Conservation (phyloP, 2,797 vertebrate species). For the Coranthus polyacanthus region DNA sequence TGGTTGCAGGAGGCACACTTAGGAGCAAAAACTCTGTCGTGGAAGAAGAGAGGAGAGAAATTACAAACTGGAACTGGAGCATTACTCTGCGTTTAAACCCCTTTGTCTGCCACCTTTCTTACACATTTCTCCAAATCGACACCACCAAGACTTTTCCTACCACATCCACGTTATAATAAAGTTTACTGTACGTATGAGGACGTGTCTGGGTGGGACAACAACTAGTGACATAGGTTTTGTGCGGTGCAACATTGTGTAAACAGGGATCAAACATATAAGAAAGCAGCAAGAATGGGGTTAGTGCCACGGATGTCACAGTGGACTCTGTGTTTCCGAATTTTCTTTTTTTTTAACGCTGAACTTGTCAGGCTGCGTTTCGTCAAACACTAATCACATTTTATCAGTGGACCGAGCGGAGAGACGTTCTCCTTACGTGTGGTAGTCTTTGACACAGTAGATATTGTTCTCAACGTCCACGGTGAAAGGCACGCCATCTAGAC, state of each 20-base stretch:
- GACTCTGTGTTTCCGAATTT: not conserved
- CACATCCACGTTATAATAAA: no score
- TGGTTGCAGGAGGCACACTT: slow-evolving; percentile 98
- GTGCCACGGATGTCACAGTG: not conserved
- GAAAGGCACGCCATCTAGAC: slow-evolving; percentile 97
- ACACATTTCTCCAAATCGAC: no score
- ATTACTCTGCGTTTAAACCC: not conserved
- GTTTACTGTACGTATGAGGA: no score
- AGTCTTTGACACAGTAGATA: slow-evolving; percentile 99
- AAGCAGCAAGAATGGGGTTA: not conserved
- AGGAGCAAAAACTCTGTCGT: slow-evolving; percentile 94
- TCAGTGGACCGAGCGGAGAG: not conserved
- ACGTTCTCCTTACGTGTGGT: slow-evolving; percentile 91
- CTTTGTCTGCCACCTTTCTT: no score
- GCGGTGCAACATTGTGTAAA: no score
- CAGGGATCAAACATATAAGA: not conserved
- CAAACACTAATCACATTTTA: not conserved
- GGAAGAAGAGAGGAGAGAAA: slow-evolving; percentile 19
- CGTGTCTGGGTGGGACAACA: no score
- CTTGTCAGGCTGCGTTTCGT: slow-evolving; percentile 1
- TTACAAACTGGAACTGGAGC: slow-evolving; percentile 2
- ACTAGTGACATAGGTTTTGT: no score
- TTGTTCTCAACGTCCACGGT: slow-evolving; percentile 98
- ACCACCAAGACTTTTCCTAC: no score
- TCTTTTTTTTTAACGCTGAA: not conserved